Evolutionary conservation across 92 coral and sea anemone genomes (phyloP).

Genomic region (Porites evermanni): DNA sequence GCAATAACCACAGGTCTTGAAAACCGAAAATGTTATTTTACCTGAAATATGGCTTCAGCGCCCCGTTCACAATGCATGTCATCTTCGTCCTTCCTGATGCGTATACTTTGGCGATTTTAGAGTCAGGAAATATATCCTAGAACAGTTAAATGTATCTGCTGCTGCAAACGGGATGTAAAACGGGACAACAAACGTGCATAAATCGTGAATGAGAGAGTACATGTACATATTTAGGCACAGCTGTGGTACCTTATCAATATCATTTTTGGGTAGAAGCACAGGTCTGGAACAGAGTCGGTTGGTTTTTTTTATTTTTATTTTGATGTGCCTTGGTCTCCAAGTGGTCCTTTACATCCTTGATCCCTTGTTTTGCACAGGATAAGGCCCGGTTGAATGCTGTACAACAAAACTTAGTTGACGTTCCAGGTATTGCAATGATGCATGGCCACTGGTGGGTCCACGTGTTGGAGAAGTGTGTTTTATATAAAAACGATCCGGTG

Average conservation of each 20-base stretch:
- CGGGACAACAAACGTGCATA: conserved; percentile 6
- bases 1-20: conserved; percentile 9
- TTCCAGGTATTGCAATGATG: conserved; percentile 36
- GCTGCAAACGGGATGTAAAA: conserved; percentile 66
- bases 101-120: conserved; percentile 68
- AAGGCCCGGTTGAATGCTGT: conserved; percentile 48
- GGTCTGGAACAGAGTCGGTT: conserved; percentile 58
- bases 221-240: neutral
- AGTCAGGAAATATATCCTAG: conserved; percentile 69
- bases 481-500: conserved; percentile 57
- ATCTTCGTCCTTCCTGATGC: conserved; percentile 67
- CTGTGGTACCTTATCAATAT: conserved; percentile 45
- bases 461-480: conserved; percentile 39
- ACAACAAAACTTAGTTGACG: conserved; percentile 47
- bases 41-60: conserved; percentile 73
- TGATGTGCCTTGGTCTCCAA: conserved; percentile 44
- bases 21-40: conserved; percentile 18
- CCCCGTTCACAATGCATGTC: conserved; percentile 74
- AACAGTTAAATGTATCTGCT: conserved; percentile 73
- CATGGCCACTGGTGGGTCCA: conserved; percentile 76
- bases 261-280: conserved; percentile 50
- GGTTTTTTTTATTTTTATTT: conserved; percentile 28
- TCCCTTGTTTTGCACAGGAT: conserved; percentile 70
- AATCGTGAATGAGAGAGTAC: too few relatives aligned
- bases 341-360: conserved; percentile 58